Percentiles rank a stretch among this genome's conserved stretches.
These are phyloP conservation scores for Ptiloglossa arizonensis DNA, from an alignment of 1,140 invertebrate genomes.

Conservation along the genomic window DNA sequence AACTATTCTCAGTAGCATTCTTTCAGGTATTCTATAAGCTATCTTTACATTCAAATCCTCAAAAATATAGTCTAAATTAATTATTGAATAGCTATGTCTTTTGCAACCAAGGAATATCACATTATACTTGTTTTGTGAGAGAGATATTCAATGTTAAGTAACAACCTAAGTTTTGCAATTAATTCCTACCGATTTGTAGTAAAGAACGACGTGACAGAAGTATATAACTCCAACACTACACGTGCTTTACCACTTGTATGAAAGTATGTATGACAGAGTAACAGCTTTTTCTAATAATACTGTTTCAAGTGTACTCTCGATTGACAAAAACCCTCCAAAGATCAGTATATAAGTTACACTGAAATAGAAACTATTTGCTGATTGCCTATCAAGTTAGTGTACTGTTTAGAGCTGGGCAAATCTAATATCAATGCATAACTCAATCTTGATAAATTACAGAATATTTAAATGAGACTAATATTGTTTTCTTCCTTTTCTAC, in stretches of 20 bases:
- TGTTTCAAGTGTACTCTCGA: constrained; percentile 15
- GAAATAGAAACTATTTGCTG: neutral
- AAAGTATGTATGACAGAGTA: neutral
- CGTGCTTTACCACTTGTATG: neutral
- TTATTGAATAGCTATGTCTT: too few species aligned
- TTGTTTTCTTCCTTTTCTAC: neutral
- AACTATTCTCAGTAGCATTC: constrained; percentile 8
- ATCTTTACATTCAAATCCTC: neutral
- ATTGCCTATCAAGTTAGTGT: neutral
- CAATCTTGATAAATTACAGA: constrained; percentile 19
- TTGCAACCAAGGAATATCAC: neutral
- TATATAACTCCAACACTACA: neutral
- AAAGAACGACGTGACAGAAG: neutral
- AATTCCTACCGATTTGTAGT: neutral
- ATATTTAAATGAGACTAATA: constrained; percentile 21
- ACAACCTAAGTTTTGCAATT: neutral
- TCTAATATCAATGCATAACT: constrained; percentile 23
- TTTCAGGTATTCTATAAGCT: neutral
- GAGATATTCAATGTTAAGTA: neutral
- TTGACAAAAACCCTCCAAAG: neutral
- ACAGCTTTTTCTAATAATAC: constrained; percentile 37
- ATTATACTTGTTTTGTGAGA: neutral
- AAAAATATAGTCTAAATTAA: constrained; percentile 11
- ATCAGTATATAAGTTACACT: neutral
- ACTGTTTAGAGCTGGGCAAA: neutral